Base-by-base conservation (phyloP, 2,888 invertebrate genomes). In the Xanthorhoe designata region DNA sequence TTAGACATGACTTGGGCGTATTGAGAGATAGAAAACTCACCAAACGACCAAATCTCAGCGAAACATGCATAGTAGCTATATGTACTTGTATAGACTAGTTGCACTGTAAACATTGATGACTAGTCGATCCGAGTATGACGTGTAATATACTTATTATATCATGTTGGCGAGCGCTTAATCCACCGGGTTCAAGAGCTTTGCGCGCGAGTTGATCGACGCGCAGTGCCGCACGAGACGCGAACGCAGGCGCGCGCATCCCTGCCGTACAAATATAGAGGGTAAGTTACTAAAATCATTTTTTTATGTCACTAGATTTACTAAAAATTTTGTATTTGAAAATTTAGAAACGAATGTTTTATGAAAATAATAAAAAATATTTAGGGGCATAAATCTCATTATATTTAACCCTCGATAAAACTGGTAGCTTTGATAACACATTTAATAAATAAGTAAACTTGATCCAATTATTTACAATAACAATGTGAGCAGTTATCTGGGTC, bases 141-240 rank as follows among this genome's bases (percentile, higher is more conserved):
- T 19, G 64, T 60, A 10, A 49, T 55, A 47, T 45, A 24, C 10
- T 38, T 58, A 47, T 53, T 66, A 51, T 55, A 62, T 32, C 17
- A 56, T 60, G 18, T 56, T 47, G 55, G 62, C 52, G 52, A 32
- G 66, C 29, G 67, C 63, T 63, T 60, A 29, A 45, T 45, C 50
- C 50, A 47, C 42, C 38, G 64, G 70, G 67, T 72, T 70, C 65
- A 72, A 70, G 68, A 73, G 68, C 66, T 67, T 67, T 64, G 72
- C 70, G 70, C 74, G 64, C 70, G 73, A 69, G 70, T 66, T 63
- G 59, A 19, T 29, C 15, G 64, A 47, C 55, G 69, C 57, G 61
- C 76, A 78, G 78, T 78, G 69, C 71, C 67, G 69, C 63, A 55
- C 70, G 75, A 69, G 74, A 67, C 68, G 68, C 62, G 58, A 60